Conservation (phyloP, 1,140 invertebrate genomes). For the Meloidogyne floridensis region DNA sequence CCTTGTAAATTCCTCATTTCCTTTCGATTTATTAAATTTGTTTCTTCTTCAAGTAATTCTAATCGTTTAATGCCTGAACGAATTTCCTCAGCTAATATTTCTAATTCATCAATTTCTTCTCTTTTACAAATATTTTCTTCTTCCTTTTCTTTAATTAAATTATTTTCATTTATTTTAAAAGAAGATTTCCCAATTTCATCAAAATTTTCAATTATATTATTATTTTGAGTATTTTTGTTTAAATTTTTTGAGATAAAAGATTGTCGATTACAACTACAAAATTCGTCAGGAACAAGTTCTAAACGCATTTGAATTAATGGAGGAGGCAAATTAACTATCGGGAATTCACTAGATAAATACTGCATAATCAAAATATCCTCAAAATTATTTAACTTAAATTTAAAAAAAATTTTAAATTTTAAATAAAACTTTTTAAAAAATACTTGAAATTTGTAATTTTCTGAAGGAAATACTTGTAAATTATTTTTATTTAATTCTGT, state of each 20-base stretch:
- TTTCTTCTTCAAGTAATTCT: conserved; percentile 3
- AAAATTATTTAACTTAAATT: background rate
- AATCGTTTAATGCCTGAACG: background rate
- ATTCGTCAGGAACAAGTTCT: conserved; percentile 16
- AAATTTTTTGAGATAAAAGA: no score
- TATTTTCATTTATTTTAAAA: background rate
- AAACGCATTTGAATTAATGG: conserved; percentile 24
- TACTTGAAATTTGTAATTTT: conserved; percentile 3
- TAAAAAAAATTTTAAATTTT: background rate
- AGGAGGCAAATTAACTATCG: background rate
- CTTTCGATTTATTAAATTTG: background rate
- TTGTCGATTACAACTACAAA: no score
- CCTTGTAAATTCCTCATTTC: background rate
- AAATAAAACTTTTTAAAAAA: background rate
- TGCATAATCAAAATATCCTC: conserved; percentile 12
- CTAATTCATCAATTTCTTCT: conserved; percentile 1
- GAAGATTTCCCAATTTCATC: no score
- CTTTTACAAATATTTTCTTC: background rate
- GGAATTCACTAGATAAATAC: conserved; percentile 11
- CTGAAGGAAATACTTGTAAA: background rate
- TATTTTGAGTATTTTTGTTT: no score
- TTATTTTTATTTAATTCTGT: background rate
- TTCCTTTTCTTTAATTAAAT: background rate
- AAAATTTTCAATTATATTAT: no score
- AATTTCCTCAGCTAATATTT: background rate